Conservation (phyloP, 2,888 invertebrate species). For the Pristionchus maxplancki region DNA sequence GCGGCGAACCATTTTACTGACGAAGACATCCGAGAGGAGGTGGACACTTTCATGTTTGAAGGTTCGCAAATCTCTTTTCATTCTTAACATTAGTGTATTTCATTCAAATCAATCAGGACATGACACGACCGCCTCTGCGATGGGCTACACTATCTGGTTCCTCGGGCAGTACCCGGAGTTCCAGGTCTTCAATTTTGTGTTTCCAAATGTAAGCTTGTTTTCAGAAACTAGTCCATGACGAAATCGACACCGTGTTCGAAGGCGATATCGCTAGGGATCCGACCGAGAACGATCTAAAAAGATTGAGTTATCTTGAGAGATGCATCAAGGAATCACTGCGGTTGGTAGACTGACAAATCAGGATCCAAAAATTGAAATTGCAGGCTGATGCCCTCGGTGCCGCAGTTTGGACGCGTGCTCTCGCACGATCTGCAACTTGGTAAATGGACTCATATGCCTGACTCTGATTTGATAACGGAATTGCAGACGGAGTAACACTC, state of each 20-base stretch:
- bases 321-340: slow-evolving; percentile 53
- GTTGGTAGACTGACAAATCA: slow-evolving; percentile 25
- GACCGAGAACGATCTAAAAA: slow-evolving; percentile 70
- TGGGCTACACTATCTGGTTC: slow-evolving; percentile 47
- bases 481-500: slow-evolving; percentile 40
- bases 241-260: neutral
- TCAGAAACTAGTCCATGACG: neutral
- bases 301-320: slow-evolving; percentile 45
- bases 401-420: neutral
- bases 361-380: rapidly evolving
- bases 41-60: neutral
- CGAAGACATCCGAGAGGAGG: neutral
- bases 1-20: slow-evolving; percentile 63
- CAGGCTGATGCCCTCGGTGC: slow-evolving; percentile 54
- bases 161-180: slow-evolving; percentile 35
- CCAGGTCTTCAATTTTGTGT: no score
- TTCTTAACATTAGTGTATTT: no score
- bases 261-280: slow-evolving; percentile 53
- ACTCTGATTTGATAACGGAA: no score
- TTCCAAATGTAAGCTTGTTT: neutral
- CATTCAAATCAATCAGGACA: no score
- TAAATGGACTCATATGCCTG: no score
- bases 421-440: neutral
- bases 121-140: slow-evolving; percentile 33
- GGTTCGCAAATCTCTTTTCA: no score